Evolutionary conservation across 1,140 invertebrate genomes (phyloP).

Genomic region (Cydia fagiglandana): DNA sequence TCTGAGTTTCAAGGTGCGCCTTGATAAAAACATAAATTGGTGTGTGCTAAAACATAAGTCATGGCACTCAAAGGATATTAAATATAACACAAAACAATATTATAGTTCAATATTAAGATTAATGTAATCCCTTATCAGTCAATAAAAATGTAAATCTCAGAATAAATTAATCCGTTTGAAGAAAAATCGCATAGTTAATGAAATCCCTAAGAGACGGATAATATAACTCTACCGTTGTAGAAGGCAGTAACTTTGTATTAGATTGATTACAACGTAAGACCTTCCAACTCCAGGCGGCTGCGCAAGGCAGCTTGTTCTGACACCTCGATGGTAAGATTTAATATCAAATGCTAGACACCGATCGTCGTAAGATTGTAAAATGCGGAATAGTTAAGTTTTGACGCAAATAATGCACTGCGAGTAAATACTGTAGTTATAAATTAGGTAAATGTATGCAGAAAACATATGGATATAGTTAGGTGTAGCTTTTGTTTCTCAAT

Average conservation of each 20-base stretch:
- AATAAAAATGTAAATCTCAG: slow-evolving; percentile 3
- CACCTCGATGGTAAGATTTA: not conserved
- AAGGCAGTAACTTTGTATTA: not conserved
- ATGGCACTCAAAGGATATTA: not conserved
- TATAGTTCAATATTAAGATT: not conserved
- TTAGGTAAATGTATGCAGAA: too few species aligned
- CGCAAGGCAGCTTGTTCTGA: not conserved
- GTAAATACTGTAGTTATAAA: too few species aligned
- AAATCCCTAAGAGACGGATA: not conserved
- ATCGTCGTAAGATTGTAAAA: too few species aligned
- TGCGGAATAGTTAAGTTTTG: too few species aligned
- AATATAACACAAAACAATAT: not conserved
- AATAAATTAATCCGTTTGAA: not conserved
- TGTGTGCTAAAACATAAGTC: not conserved
- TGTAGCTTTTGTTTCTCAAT: too few species aligned
- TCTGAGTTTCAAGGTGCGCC: too few species aligned
- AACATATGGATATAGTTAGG: too few species aligned
- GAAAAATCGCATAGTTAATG: not conserved
- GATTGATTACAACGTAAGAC: not conserved
- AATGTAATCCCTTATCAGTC: not conserved
- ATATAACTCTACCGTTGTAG: not conserved
- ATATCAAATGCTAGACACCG: slow-evolving; percentile 1
- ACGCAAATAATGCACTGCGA: too few species aligned
- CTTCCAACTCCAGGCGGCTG: not conserved
- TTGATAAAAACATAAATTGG: too few species aligned